Percentiles rank a stretch among this genome's conserved stretches.
phyloP scores from a whole-genome alignment of 2,888 invertebrate species.

The Hypomecis atomaria region DNA sequence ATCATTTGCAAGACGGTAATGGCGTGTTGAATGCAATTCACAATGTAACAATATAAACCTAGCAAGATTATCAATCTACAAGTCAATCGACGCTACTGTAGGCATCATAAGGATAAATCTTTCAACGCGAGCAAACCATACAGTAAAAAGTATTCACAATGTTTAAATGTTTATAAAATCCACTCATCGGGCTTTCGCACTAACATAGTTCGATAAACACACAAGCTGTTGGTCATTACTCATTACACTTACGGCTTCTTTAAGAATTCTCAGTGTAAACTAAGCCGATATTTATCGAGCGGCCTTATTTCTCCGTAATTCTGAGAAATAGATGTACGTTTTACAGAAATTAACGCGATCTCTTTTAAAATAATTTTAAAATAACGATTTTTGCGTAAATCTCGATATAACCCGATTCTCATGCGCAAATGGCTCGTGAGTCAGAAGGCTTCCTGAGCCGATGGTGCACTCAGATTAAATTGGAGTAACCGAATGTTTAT shows the following conservation, averaged over 20 bases:
- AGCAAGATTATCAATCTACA: conserved; percentile 46
- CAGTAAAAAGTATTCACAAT: conserved; percentile 55
- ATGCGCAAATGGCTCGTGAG: conserved; percentile 66
- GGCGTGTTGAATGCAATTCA: background rate
- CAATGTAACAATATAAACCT: conserved; percentile 24
- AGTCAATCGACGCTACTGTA: conserved; percentile 56
- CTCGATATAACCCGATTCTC: conserved; percentile 63
- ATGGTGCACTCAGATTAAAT: conserved; percentile 64
- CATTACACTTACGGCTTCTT: conserved; percentile 31
- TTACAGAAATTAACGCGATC: conserved; percentile 6
- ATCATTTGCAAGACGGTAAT: background rate
- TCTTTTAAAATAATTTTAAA: conserved; percentile 40
- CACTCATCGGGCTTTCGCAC: conserved; percentile 68
- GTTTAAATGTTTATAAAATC: conserved; percentile 74
- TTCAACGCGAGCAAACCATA: conserved; percentile 61
- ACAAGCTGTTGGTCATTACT: conserved; percentile 53
- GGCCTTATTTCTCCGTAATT: conserved; percentile 3
- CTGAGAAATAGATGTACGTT: conserved; percentile 20
- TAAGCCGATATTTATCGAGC: conserved; percentile 8
- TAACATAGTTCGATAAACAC: conserved; percentile 69
- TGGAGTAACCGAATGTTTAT: conserved; percentile 67
- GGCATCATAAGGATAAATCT: conserved; percentile 68
- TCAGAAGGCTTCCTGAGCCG: conserved; percentile 61
- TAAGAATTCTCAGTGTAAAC: conserved; percentile 15
- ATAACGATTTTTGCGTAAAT: conserved; percentile 59